Base-by-base conservation (phyloP, 2,888 invertebrate species). In the Ypsolopha sequella region DNA sequence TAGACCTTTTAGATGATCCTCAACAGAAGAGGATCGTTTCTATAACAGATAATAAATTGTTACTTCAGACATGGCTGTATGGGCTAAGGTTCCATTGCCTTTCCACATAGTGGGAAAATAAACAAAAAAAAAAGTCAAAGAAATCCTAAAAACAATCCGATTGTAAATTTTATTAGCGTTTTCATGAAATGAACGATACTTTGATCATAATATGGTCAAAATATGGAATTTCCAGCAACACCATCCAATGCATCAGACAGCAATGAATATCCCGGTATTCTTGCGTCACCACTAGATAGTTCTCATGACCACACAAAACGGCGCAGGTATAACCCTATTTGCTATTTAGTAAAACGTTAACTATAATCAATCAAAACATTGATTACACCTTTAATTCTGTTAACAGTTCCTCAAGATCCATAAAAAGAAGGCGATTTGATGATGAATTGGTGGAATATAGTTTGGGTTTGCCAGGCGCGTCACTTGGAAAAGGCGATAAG, bases 381-480 rank as follows among this genome's bases (percentile, higher is more conserved):
- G 24, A 11, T 41, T 10, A 6, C 24, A 41, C 14, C 6, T n/a
- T 51, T 45, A n/a, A 3, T 24, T 34, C 13, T n/a, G 14, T 79
- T 77, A n/a, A 68, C 68, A 95, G 96, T 73, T 97, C 97, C 9
- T 96, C 95, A 35, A 89, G 98, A 53, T 97, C 97, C 1, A 98
- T 98, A 63, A 98, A 98, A 76, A 90, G 98, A 0, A 93, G 95
- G 64, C 94, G 97, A 62, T 98, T 98, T 80, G 98, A 98, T 71
- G 98, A 98, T 88, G 98, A 99, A 80, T 86, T 98, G 53, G 98
- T 98, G 0, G 98, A 98, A 64, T 96, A 95, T 60, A 95, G 95
- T 73, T 80, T 94, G 53, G 91, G 92, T 49, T 78, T 91, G 61
- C 90, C 91, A 0, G 91, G 88, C 1, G 80, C 86, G 2, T 86